phyloP scores from a whole-genome alignment of 1,140 invertebrate species.

The Delia radicum region DNA sequence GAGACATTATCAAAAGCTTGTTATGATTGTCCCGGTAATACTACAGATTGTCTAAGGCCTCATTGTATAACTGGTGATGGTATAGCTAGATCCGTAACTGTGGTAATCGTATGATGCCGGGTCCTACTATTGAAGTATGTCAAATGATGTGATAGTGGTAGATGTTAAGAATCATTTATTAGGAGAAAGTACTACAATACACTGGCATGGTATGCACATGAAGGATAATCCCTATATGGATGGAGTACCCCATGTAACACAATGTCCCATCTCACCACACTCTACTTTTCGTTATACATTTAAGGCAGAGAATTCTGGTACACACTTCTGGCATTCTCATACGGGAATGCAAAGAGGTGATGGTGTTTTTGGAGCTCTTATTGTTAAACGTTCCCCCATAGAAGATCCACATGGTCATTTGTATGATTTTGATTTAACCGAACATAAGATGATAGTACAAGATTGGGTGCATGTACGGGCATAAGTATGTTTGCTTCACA shows the following conservation, averaged over 20 bases:
- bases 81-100: conserved; percentile 68
- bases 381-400: conserved; percentile 68
- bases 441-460: conserved; percentile 71
- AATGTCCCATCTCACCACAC: conserved; percentile 84
- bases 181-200: conserved; percentile 79
- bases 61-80: conserved; percentile 86
- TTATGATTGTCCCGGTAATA: conserved; percentile 76
- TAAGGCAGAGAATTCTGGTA: conserved; percentile 72
- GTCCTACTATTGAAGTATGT: conserved; percentile 82
- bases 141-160: conserved; percentile 75
- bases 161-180: conserved; percentile 81
- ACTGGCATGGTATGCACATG: conserved; percentile 88
- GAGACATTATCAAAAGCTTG: conserved; percentile 85
- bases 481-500: conserved; percentile 73
- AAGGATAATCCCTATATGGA: conserved; percentile 82
- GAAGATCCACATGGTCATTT: conserved; percentile 47
- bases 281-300: conserved; percentile 82
- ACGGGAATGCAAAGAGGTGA: conserved; percentile 79
- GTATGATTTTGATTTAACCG: conserved; percentile 69
- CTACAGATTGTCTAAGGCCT: conserved; percentile 71
- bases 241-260: conserved; percentile 85
- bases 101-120: conserved; percentile 86
- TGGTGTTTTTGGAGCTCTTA: conserved; percentile 75
- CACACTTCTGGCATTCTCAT: conserved; percentile 91
- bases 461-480: conserved; percentile 78